Conservation (phyloP, 2,888 invertebrate genomes). For the Chydorus sphaericus region DNA sequence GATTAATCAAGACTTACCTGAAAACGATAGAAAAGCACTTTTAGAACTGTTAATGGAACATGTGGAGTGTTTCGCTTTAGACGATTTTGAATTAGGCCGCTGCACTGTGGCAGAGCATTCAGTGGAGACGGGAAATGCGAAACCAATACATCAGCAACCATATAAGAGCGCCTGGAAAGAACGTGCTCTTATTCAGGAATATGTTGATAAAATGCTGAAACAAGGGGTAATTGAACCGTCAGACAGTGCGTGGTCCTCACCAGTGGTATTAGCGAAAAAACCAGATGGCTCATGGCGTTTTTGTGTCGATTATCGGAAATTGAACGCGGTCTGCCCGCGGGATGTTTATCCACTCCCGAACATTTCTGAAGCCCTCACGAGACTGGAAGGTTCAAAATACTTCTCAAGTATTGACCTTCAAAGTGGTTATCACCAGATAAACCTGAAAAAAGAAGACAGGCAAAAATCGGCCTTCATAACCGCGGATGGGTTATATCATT, state of each 20-base stretch:
- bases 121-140: not conserved
- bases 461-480: slow-evolving; percentile 17
- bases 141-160: not conserved
- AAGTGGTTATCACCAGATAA: slow-evolving; percentile 15
- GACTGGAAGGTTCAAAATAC: slow-evolving; percentile 8
- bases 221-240: slow-evolving; percentile 10
- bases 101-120: not conserved
- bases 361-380: slow-evolving; percentile 8
- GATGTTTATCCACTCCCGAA: slow-evolving; percentile 15
- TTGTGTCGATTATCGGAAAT: slow-evolving; percentile 16
- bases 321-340: slow-evolving; percentile 13
- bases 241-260: slow-evolving; percentile 7
- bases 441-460: slow-evolving; percentile 12
- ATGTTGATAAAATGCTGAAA: not conserved
- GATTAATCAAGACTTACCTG: not conserved
- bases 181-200: slow-evolving; percentile 2
- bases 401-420: slow-evolving; percentile 15
- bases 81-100: not conserved
- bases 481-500: slow-evolving; percentile 18
- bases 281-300: slow-evolving; percentile 12
- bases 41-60: not conserved
- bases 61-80: not conserved
- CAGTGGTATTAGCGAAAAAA: slow-evolving; percentile 12
- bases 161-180: not conserved
- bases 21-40: not conserved